A percentile compares a stretch with the other conserved stretches of the same genome.
These are phyloP conservation scores for Phataginus tricuspis DNA, from an alignment of 2,797 vertebrate species.

Conservation along the genomic window DNA sequence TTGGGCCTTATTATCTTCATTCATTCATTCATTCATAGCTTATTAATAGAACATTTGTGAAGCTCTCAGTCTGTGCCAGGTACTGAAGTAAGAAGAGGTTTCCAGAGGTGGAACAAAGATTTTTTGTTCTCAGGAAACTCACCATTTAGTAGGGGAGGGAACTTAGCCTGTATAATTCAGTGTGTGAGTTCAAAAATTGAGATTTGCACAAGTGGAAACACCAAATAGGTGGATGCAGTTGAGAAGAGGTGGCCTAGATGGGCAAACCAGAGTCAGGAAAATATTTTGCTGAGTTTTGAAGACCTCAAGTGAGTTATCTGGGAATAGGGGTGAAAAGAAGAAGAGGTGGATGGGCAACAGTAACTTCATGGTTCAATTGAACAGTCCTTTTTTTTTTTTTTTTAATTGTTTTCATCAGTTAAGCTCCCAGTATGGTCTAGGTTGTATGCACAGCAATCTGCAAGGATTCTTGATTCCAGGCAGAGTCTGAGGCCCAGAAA, in stretches of 20 bases:
- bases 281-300: neutral
- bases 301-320: neutral
- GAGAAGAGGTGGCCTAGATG: neutral
- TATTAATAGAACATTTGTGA: neutral
- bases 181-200: neutral
- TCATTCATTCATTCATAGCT: neutral
- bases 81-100: neutral
- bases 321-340: neutral
- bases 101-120: neutral
- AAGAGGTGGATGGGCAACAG: rapidly evolving
- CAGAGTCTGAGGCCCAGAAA: neutral
- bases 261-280: neutral
- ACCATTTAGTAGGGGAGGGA: neutral
- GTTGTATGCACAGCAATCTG: neutral
- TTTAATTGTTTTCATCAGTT: neutral
- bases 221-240: neutral
- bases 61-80: neutral
- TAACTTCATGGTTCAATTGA: neutral
- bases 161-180: neutral
- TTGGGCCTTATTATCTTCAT: neutral
- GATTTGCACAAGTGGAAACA: neutral
- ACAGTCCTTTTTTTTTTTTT: neutral
- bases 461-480: neutral
- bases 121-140: neutral
- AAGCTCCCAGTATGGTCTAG: neutral